Base-by-base conservation (phyloP, 2,113 vertebrate genomes). In the Camelus bactrianus region DNA sequence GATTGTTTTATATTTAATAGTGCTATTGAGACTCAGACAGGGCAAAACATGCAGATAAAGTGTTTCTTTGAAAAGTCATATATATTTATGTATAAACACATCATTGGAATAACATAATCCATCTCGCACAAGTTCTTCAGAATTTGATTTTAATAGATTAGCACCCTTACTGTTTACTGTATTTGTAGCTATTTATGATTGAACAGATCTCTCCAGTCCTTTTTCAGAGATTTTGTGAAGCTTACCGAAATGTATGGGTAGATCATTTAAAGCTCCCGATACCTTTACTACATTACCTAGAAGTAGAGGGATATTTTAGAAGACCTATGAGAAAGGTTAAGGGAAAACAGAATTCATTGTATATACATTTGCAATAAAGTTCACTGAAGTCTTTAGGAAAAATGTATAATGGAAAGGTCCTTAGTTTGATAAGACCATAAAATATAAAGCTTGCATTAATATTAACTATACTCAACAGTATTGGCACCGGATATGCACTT, bases 1-100 rank as follows among this genome's bases (percentile, higher is more conserved):
- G 15, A 95, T 97, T 94, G 24, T 96, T 96, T 97, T 91, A 80
- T 87, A 91, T 96, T 97, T 93, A 96, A 95, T 58, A 76, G 32
- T 96, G 46, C 86, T 93, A 2, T 95, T 97, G 83, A 95, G 42
- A 93, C 42, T 94, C 80, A 90, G n/a, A 30, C 75, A 14, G 62
- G 26, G 80, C 19, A 94, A 94, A 97, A 95, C 38, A 70, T 93
- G 54, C 81, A 97, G 73, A 88, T 94, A 84, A 95, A 94, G 6
- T 65, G 87, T 95, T 97, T 96, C 38, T 94, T 72, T 72, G n/a
- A 65, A 96, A 94, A 70, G 11, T 93, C 30, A 75, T 93, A 88
- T 93, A 28, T 93, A 85, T 95, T 93, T 94, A 87, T 87, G 56
- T 92, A 56, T 89, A 96, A 83, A 96, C 26, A 91, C 15, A 92